Evolutionary conservation across 2,888 invertebrate genomes (phyloP).

Genomic region (Flabesymbios commensalis): DNA sequence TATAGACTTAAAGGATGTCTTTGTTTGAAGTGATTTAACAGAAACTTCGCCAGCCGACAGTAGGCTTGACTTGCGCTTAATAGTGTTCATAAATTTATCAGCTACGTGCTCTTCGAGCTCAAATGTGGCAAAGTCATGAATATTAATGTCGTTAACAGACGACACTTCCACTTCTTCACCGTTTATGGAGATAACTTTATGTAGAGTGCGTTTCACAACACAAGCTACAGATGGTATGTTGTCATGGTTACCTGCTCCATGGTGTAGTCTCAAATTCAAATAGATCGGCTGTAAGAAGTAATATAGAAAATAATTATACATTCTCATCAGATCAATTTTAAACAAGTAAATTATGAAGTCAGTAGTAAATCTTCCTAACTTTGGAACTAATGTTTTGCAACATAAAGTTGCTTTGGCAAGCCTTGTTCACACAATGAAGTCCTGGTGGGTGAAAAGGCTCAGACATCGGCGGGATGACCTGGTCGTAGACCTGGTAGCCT

Average conservation of each 20-base stretch:
- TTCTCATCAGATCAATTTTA: background rate
- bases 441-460: too few relatives aligned
- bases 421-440: too few relatives aligned
- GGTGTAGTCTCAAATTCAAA: slow-evolving; percentile 50
- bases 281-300: slow-evolving; percentile 51
- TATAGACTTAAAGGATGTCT: slow-evolving; percentile 47
- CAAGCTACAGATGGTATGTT: slow-evolving; percentile 1
- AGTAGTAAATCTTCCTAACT: too few relatives aligned
- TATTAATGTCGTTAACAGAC: slow-evolving; percentile 41
- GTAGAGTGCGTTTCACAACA: slow-evolving; percentile 13
- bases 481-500: too few relatives aligned
- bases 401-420: too few relatives aligned
- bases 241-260: slow-evolving; percentile 52
- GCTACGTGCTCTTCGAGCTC: slow-evolving; percentile 45
- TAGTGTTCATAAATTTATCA: slow-evolving; percentile 21
- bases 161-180: slow-evolving; percentile 46
- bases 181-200: slow-evolving; percentile 53
- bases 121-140: slow-evolving; percentile 57
- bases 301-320: background rate
- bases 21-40: background rate
- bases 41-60: slow-evolving; percentile 12
- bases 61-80: slow-evolving; percentile 8
- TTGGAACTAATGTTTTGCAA: too few relatives aligned
- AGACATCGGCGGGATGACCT: too few relatives aligned
- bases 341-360: too few relatives aligned